Evolutionary conservation across 2,888 invertebrate genomes (phyloP), one percentile per base, ranked within the genome.

Genomic region (Sarcophaga caerulescens): DNA sequence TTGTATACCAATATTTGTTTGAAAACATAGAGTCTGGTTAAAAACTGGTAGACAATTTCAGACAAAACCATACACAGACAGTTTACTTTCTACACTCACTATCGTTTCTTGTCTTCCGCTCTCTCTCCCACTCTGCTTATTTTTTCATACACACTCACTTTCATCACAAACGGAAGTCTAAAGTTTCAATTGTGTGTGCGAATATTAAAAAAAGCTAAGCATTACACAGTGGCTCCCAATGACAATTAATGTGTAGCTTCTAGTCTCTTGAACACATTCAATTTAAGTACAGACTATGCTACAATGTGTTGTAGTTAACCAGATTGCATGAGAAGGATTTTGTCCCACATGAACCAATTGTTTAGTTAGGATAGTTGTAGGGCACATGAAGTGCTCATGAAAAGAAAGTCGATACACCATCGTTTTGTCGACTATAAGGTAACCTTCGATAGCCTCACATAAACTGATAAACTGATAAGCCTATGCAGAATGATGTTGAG

Each of bases 91-190:
- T 17, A 14, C 17, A 17, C 52, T 52, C 52, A 14, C 52, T 14
- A 12, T 14, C 4, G 4, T 35, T 35, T 35, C 35, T 59, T 17
- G 35, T 17, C 17, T 52, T 52, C 4, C 10, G 52, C 17, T 52
- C 2, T 1, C 52, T 52, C 52, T 52, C 52, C 11, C 47, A 3
- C 14, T 12, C 12, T 25, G 3, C 23, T 6, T 35, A 2, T 35
- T 35, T 12, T 12, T 23, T 74, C 59, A 76, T 52, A 79, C 19
- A 19, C 68, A n/a, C 62, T 35, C 79, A 63, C 59, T 59, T 52
- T 45, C 81, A 66, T 35, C 35, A 59, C 62, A 68, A 84, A 79
- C 83, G 87, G 85, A 87, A 84, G 87, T 87, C 81, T 87, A 81
- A 70, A 85, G 76, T 87, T 84, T 79, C 81, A 82, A 69, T 84